Percentiles rank a stretch among this genome's conserved stretches.
Evolutionary conservation across 2,797 vertebrate species (phyloP).

Genomic region (Furcifer pardalis): DNA sequence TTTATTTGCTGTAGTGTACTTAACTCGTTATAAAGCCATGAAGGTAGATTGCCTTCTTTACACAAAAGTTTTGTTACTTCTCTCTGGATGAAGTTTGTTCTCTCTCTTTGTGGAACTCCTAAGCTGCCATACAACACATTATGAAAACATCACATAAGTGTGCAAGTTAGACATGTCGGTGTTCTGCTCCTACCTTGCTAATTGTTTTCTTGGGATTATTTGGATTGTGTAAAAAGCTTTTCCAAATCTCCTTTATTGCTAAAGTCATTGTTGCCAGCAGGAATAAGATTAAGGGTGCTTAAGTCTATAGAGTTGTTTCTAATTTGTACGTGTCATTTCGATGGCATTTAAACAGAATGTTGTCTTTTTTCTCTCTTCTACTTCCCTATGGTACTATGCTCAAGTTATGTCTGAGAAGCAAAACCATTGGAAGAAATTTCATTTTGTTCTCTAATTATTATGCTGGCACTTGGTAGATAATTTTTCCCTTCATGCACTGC

Average conservation of each 20-base stretch:
- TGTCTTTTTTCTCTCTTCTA: constrained; percentile 68
- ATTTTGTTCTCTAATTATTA: constrained; percentile 87
- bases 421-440: constrained; percentile 85
- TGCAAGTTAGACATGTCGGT: constrained; percentile 65
- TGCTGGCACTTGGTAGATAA: constrained; percentile 85
- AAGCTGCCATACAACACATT: constrained; percentile 29
- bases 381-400: constrained; percentile 77
- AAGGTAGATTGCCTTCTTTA: constrained; percentile 54
- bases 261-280: constrained; percentile 82
- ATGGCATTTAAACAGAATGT: constrained; percentile 79
- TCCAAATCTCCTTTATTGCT: constrained; percentile 81
- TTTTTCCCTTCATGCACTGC: constrained; percentile 86
- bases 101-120: constrained; percentile 44
- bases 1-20: constrained; percentile 55
- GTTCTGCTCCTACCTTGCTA: constrained; percentile 77
- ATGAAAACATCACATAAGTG: constrained; percentile 63
- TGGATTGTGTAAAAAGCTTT: constrained; percentile 79
- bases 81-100: constrained; percentile 13
- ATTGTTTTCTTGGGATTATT: constrained; percentile 81
- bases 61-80: constrained; percentile 42
- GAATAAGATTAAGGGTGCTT: constrained; percentile 83
- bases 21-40: constrained; percentile 61
- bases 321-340: constrained; percentile 80
- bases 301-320: constrained; percentile 81
- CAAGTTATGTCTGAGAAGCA: constrained; percentile 82